phyloP scores from a whole-genome alignment of 1,140 invertebrate genomes.

The Neotoxoptera formosana region DNA sequence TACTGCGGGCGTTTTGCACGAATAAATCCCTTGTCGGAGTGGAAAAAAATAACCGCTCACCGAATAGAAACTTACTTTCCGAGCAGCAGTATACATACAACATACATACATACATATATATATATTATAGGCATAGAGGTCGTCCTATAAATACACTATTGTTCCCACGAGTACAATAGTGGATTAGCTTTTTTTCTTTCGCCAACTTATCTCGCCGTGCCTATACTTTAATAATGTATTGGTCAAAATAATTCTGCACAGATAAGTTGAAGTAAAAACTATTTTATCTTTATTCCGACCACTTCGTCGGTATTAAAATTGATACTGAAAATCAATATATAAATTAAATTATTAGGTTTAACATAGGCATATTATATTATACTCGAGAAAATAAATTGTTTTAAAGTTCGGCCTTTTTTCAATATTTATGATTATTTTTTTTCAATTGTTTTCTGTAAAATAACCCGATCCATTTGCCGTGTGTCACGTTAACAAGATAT shows the following conservation, averaged over 20 bases:
- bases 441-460: not conserved
- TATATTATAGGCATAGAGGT: not conserved
- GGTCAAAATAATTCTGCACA: not conserved
- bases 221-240: not conserved
- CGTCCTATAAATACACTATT: not conserved
- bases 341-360: not conserved
- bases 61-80: not conserved
- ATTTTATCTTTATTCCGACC: not conserved
- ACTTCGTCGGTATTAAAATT: not conserved
- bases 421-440: not conserved
- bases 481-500: not conserved
- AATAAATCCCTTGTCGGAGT: not conserved
- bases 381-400: not conserved
- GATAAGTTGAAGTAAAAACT: not conserved
- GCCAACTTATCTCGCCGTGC: not conserved
- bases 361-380: not conserved
- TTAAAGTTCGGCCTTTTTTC: not conserved
- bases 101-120: not conserved
- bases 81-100: not conserved
- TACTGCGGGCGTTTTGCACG: conserved; percentile 3
- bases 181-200: not conserved
- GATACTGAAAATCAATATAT: not conserved
- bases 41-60: not conserved
- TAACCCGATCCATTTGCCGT: not conserved
- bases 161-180: not conserved